A percentile compares a stretch with the other conserved stretches of the same genome.
These are phyloP conservation scores for Cathartes aura DNA, from an alignment of 2,113 vertebrate genomes.

Conservation along the genomic window DNA sequence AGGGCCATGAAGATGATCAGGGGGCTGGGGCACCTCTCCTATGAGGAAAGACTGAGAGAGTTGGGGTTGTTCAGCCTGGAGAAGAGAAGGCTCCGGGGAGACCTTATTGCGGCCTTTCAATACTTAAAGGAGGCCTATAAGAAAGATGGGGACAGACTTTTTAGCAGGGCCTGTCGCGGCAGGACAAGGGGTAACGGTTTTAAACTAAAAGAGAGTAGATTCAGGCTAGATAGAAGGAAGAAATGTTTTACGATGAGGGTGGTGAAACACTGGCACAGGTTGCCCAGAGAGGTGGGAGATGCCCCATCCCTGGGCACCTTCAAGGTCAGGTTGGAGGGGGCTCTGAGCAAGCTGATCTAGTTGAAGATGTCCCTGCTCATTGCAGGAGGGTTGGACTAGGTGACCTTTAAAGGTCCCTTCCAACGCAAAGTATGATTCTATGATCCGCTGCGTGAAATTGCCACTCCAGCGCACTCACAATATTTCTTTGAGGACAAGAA, in stretches of 20 bases:
- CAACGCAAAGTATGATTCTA: not conserved
- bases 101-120: not conserved
- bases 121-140: not conserved
- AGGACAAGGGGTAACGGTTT: not conserved
- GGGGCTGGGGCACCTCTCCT: not conserved
- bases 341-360: accelerated
- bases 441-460: not conserved
- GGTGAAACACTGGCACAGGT: not conserved
- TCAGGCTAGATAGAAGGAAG: accelerated
- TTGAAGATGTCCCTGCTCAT: accelerated
- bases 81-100: not conserved
- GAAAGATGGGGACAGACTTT: not conserved
- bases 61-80: not conserved
- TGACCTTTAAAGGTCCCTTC: not conserved
- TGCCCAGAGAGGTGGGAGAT: not conserved
- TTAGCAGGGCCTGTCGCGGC: not conserved
- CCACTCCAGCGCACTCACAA: accelerated
- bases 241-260: accelerated
- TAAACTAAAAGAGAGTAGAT: accelerated
- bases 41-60: not conserved
- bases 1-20: not conserved
- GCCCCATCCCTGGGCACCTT: not conserved
- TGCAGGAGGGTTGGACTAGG: too few relatives aligned
- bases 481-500: not conserved
- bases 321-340: accelerated